Percentiles rank a stretch among this genome's conserved stretches.
Evolutionary conservation across 2,113 vertebrate genomes (phyloP).

Genomic region (Uropsilus gracilis): DNA sequence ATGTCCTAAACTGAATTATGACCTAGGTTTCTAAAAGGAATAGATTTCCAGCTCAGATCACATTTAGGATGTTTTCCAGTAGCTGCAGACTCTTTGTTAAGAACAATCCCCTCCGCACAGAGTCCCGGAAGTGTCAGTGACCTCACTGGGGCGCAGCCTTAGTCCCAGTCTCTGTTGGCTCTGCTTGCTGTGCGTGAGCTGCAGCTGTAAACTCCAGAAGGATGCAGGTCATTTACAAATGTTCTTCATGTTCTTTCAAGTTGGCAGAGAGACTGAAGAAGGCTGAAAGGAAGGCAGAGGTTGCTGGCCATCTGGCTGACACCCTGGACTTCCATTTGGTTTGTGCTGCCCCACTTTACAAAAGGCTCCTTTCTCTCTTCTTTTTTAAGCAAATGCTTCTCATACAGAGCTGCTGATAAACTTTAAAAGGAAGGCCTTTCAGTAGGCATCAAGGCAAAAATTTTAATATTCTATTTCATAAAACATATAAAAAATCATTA

Average conservation of each 20-base stretch:
- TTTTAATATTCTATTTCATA: not conserved
- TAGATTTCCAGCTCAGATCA: constrained; percentile 1
- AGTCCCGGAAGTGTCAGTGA: not conserved
- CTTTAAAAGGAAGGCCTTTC: not conserved
- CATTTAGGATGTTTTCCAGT: not conserved
- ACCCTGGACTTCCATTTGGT: not conserved
- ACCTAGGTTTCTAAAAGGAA: not conserved
- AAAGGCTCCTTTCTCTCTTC: not conserved
- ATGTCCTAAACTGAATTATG: not conserved
- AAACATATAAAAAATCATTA: not conserved
- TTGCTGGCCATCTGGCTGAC: not conserved
- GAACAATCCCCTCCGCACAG: not conserved
- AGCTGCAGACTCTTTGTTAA: constrained; percentile 45
- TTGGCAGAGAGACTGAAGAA: constrained; percentile 55
- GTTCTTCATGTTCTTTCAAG: not conserved
- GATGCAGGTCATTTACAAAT: constrained; percentile 21
- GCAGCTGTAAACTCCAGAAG: constrained; percentile 58
- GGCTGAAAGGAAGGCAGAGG: constrained; percentile 31
- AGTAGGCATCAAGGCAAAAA: not conserved
- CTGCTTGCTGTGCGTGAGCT: not conserved
- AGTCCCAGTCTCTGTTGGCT: constrained; percentile 37
- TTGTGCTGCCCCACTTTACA: not conserved
- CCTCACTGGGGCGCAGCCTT: not conserved
- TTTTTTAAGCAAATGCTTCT: constrained; percentile 16
- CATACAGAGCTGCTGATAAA: not conserved